Conservation (phyloP, 2,797 vertebrate species). For the Loris lydekkerianus region DNA sequence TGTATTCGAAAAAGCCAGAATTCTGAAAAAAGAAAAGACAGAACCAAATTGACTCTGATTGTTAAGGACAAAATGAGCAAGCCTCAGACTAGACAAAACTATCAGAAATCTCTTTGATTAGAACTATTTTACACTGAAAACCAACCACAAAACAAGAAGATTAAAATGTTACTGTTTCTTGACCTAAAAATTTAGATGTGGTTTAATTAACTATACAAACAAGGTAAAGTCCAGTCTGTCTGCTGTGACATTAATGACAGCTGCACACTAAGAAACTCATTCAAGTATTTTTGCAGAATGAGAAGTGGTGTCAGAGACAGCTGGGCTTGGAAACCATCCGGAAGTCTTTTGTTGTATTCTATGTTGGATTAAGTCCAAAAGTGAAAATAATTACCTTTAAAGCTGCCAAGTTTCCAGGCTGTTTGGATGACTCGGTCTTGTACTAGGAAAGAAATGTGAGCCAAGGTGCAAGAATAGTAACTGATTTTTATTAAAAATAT, state of each 20-base stretch:
- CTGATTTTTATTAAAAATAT: not conserved
- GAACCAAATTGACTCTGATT: not conserved
- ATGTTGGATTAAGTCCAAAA: slow-evolving; percentile 50
- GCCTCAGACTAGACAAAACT: not conserved
- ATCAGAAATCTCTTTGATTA: slow-evolving; percentile 3
- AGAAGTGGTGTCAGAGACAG: not conserved
- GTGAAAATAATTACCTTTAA: slow-evolving; percentile 33
- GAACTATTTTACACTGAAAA: slow-evolving; percentile 26
- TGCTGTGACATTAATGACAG: not conserved
- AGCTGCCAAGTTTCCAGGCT: slow-evolving; percentile 58
- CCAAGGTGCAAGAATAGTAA: not conserved
- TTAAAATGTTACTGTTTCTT: slow-evolving; percentile 16
- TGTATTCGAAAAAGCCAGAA: not conserved
- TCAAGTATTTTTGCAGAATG: slow-evolving; percentile 31
- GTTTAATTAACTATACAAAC: not conserved
- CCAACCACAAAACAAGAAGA: not conserved
- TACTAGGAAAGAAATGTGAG: not conserved
- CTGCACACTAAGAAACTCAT: not conserved
- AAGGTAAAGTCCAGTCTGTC: not conserved
- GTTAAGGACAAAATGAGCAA: not conserved
- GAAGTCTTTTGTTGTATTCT: slow-evolving; percentile 65
- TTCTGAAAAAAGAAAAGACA: not conserved
- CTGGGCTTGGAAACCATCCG: slow-evolving; percentile 6
- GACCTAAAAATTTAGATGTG: not conserved
- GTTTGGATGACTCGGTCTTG: not conserved